Base-by-base conservation (phyloP, 2,797 vertebrate species). In the Urophycis tenuis region DNA sequence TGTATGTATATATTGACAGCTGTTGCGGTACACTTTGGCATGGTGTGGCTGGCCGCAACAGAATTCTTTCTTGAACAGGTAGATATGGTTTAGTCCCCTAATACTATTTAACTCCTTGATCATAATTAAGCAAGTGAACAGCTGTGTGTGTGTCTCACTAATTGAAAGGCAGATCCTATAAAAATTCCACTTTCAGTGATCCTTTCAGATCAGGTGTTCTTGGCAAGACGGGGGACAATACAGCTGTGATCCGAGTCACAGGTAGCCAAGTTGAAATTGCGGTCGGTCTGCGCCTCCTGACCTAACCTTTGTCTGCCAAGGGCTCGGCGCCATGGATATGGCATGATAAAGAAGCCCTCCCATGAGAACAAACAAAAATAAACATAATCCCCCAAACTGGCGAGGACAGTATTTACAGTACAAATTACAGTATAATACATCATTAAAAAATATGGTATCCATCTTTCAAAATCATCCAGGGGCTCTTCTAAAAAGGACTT, bases 401-500 rank as follows among this genome's bases (percentile, higher is more conserved):
- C 75, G 83, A 88, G 85, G 87, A 91, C 90, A 93, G 85, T 96
- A 96, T 96, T 95, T 96, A 96, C 95, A 96, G 91, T 94, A 94
- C 91, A 94, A 92, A 94, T 93, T 91, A 92, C 88, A 89, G 85
- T 95, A 93, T 93, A 92, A 92, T 93, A 95, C 93, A 95, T 89
- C 83, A 89, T 91, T 92, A 85, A 90, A 89, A 90, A 92, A 91
- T 92, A 92, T 83, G 86, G 89, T 83, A 91, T 90, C 85, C 84
- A 89, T 89, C 85, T 92, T 88, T 87, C 60, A 11, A 90, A 89
- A 90, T 86, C 91, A 87, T 92, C 92, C 89, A 91, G 90, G 91
- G 92, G 92, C 91, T 89, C 87, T 89, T 86, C 92, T 87, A 81
- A 92, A 91, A 92, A 82, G 87, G 29, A 32, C 90, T 91, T 90